Evolutionary conservation across 2,888 invertebrate species (phyloP).

Genomic region (Julus scandinavius): DNA sequence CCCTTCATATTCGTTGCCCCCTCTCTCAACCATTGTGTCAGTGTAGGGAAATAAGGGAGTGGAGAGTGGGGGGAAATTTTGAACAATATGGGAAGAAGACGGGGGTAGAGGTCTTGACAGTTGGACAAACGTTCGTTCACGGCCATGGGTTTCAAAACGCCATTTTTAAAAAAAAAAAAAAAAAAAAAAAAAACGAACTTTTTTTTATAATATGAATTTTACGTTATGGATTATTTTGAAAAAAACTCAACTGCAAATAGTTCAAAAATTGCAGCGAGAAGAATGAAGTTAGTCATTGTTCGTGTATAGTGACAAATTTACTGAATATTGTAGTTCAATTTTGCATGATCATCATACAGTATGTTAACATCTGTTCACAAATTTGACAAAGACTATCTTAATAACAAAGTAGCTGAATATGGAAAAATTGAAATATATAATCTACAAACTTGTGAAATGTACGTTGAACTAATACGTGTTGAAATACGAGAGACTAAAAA

Average conservation of each 20-base stretch:
- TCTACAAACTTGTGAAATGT: too few relatives aligned
- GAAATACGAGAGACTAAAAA: too few relatives aligned
- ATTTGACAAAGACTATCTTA: background rate
- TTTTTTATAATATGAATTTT: background rate
- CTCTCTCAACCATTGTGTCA: slow-evolving; percentile 45
- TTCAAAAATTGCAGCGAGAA: background rate
- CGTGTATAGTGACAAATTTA: too few relatives aligned
- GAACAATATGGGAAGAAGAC: slow-evolving; percentile 37
- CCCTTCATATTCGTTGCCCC: slow-evolving; percentile 36
- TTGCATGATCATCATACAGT: too few relatives aligned
- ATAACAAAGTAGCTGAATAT: too few relatives aligned
- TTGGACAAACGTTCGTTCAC: slow-evolving; percentile 49
- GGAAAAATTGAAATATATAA: too few relatives aligned
- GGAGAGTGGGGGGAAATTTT: slow-evolving; percentile 22
- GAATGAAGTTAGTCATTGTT: background rate
- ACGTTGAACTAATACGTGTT: too few relatives aligned
- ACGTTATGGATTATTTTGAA: background rate
- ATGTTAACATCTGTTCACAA: background rate
- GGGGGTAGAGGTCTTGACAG: slow-evolving; percentile 37
- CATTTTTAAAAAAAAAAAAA: slow-evolving; percentile 44
- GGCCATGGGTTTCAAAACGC: slow-evolving; percentile 27
- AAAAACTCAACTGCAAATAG: background rate
- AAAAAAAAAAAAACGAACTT: slow-evolving; percentile 16
- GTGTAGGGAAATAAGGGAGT: slow-evolving; percentile 47
- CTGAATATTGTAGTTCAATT: background rate